These are phyloP conservation scores for Xestia c-nigrum DNA, from an alignment of 2,888 invertebrate species.

Conservation along the genomic window DNA sequence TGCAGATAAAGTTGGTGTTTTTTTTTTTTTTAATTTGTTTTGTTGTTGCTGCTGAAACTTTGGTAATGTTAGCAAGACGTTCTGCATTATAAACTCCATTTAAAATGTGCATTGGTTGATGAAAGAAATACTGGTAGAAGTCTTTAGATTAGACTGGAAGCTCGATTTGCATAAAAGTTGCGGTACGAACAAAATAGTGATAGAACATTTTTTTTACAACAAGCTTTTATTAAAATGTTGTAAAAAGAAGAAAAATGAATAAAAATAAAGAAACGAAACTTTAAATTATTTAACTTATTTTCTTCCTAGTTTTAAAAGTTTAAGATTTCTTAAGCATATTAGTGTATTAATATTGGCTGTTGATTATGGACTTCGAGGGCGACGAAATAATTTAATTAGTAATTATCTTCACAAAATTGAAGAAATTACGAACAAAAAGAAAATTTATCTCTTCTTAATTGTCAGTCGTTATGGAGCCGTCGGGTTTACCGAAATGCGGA, in stretches of 20 bases:
- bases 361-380: background rate
- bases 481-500: constrained; percentile 2
- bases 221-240: too few species aligned
- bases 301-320: too few species aligned
- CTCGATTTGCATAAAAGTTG: too few species aligned
- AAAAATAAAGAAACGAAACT: too few species aligned
- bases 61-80: background rate
- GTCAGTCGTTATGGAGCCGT: background rate
- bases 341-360: background rate
- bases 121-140: background rate
- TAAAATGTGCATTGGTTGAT: background rate
- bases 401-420: background rate
- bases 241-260: too few species aligned
- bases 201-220: too few species aligned
- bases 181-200: too few species aligned
- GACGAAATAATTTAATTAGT: background rate
- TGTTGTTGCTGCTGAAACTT: constrained; percentile 1
- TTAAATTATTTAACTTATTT: too few species aligned
- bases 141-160: background rate
- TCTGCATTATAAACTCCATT: background rate
- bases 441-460: constrained; percentile 7
- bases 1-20: constrained; percentile 29
- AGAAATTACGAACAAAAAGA: constrained; percentile 4
- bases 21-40: background rate
- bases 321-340: background rate